Evolutionary conservation across 1,140 invertebrate genomes (phyloP).

Genomic region (Sminthurides bifidus): DNA sequence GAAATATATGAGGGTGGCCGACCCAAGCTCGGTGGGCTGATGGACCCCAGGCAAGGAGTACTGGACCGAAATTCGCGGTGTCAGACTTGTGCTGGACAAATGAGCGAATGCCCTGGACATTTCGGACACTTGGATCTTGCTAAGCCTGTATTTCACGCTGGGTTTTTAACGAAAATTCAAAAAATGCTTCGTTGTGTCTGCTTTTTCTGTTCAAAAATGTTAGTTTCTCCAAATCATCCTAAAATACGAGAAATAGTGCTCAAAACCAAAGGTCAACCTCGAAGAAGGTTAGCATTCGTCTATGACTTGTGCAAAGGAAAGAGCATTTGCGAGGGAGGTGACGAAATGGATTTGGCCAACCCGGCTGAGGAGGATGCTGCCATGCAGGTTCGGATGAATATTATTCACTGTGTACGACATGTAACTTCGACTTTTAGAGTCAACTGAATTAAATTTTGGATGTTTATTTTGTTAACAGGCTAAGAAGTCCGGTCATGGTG

Average conservation of each 20-base stretch:
- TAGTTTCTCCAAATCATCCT: constrained; percentile 87
- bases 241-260: constrained; percentile 95
- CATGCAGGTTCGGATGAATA: constrained; percentile 16
- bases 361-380: constrained; percentile 30
- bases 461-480: too few relatives aligned
- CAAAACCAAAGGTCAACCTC: constrained; percentile 93
- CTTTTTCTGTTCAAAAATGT: constrained; percentile 92
- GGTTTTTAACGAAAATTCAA: constrained; percentile 93
- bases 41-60: constrained; percentile 98
- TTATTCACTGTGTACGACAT: too few relatives aligned
- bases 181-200: constrained; percentile 95
- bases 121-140: constrained; percentile 99
- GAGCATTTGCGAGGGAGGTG: constrained; percentile 95
- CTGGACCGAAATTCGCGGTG: constrained; percentile 87
- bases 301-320: constrained; percentile 98
- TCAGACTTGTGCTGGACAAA: constrained; percentile 95
- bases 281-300: constrained; percentile 85
- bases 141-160: constrained; percentile 97
- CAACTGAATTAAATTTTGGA: too few relatives aligned
- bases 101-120: constrained; percentile 97
- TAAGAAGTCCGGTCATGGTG: constrained; percentile 76
- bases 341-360: constrained; percentile 72
- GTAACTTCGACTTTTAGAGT: not conserved
- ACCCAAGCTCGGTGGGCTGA: constrained; percentile 92
- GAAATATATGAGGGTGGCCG: constrained; percentile 97